Percentiles rank a stretch among this genome's conserved stretches.
These are phyloP conservation scores for Chiroxiphia lanceolata DNA, from an alignment of 2,797 vertebrate species.

Conservation along the genomic window DNA sequence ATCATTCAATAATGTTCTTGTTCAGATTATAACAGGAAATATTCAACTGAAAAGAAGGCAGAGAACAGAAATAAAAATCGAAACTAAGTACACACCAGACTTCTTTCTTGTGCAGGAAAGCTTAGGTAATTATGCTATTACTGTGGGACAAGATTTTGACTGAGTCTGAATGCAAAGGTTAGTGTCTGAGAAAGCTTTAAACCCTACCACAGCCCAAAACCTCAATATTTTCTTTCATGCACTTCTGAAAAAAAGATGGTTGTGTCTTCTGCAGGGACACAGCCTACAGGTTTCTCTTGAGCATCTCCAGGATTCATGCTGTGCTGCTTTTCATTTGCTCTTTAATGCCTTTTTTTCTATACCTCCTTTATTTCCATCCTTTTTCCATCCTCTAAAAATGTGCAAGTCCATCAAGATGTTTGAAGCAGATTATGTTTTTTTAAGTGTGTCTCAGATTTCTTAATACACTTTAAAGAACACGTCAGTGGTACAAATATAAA, in stretches of 20 bases:
- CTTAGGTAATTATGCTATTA: background rate
- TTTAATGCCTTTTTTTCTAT: background rate
- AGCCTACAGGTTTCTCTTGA: background rate
- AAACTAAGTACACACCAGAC: background rate
- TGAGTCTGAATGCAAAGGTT: background rate
- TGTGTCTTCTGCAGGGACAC: background rate
- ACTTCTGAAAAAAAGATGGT: background rate
- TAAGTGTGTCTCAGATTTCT: background rate
- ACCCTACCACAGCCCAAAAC: background rate
- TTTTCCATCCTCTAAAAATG: background rate
- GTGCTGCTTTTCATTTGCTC: background rate
- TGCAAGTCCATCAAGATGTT: background rate
- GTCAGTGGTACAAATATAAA: background rate
- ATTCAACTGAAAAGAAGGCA: background rate
- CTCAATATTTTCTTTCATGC: background rate
- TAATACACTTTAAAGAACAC: background rate
- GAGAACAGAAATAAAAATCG: background rate
- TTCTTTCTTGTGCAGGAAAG: background rate
- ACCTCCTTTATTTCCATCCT: background rate
- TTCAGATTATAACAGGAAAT: background rate
- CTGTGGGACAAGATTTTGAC: background rate
- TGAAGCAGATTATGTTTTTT: background rate
- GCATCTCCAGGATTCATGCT: background rate
- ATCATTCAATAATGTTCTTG: background rate
- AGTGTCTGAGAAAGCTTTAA: background rate